Evolutionary conservation across 2,888 invertebrate species (phyloP), one percentile per base, ranked within the genome.

Genomic region (Phasia obesa): DNA sequence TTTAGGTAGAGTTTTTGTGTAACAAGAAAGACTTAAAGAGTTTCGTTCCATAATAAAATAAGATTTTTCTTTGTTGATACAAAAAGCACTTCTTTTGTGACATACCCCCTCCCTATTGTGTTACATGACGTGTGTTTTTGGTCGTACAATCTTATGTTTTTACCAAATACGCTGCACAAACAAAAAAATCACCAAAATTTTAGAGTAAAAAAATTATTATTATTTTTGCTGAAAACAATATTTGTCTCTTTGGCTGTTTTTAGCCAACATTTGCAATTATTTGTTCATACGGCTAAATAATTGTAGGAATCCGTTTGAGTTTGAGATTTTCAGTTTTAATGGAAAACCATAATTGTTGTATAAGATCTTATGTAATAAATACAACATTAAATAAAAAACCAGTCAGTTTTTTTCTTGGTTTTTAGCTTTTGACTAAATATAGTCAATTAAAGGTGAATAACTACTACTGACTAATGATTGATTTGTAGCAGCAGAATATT

Each of bases 361-460:
- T 38, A 3, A 3, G n/a, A 13, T 11, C 2, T 38, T 25, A 49
- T 53, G 13, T 53, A 42, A 67, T 42, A 38, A 17, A 53, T n/a
- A 23, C 35, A 51, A 35, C 23, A 35, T 19, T 1, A 65, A 35
- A 35, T 2, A 21, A 51, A 19, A 55, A 44, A 57, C 1, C n/a
- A 17, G 38, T 21, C 23, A 6, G 25, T 21, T 38, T 78, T 59
- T 47, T 31, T 70, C 15, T 47, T 31, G 44, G 31, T 23, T 19
- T 44, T 59, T 51, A 25, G n/a, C 38, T 75, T 64, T 57, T 64
- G 9, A 47, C 70, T 42, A 64, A 67, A 74, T 38, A 55, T 74
- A 47, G 79, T 47, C 38, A 73, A 73, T 44, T 53, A 44, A 79
- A 79, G 79, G 65, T 79, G 73, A 79, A 60, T 59, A 53, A 62